A percentile compares a stretch with the other conserved stretches of the same genome.
These are phyloP conservation scores for Erpetoichthys calabaricus DNA, from an alignment of 2,797 vertebrate species.

Conservation along the genomic window DNA sequence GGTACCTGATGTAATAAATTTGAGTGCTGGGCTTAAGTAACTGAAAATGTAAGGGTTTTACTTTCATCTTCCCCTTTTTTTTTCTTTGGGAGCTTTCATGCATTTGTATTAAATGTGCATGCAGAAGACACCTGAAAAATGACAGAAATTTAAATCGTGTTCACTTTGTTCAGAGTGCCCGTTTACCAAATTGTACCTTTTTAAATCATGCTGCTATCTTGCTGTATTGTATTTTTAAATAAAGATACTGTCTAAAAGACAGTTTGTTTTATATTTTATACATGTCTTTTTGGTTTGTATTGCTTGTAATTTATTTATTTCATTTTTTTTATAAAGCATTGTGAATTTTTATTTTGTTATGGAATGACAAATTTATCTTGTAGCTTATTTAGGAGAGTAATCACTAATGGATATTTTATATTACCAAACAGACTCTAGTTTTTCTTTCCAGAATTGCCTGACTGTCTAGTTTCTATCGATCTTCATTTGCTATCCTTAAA, in stretches of 20 bases:
- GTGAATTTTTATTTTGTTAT: too few species aligned
- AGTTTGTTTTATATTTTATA: constrained; percentile 31
- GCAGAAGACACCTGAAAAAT: constrained; percentile 26
- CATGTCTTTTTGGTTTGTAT: not conserved
- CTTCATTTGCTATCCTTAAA: too few species aligned
- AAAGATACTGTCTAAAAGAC: constrained; percentile 57
- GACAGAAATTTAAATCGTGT: constrained; percentile 28
- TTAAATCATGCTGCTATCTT: constrained; percentile 74
- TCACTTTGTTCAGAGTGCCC: constrained; percentile 24
- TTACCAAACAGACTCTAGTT: too few species aligned
- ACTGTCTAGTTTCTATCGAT: too few species aligned
- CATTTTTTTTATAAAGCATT: too few species aligned
- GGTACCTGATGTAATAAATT: constrained; percentile 46
- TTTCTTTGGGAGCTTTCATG: constrained; percentile 33
- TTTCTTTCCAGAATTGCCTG: too few species aligned
- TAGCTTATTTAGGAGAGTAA: too few species aligned
- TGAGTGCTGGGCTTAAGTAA: constrained; percentile 7
- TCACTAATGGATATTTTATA: too few species aligned
- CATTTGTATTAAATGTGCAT: constrained; percentile 1
- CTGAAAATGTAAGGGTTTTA: constrained; percentile 16
- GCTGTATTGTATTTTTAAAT: constrained; percentile 58
- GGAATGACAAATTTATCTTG: too few species aligned
- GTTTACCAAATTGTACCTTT: constrained; percentile 53
- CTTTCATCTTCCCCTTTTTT: constrained; percentile 28
- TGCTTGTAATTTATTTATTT: not conserved